Evolutionary conservation across 1,140 invertebrate species (phyloP), one percentile per base, ranked within the genome.

Genomic region (Drosophila pseudoananassae): DNA sequence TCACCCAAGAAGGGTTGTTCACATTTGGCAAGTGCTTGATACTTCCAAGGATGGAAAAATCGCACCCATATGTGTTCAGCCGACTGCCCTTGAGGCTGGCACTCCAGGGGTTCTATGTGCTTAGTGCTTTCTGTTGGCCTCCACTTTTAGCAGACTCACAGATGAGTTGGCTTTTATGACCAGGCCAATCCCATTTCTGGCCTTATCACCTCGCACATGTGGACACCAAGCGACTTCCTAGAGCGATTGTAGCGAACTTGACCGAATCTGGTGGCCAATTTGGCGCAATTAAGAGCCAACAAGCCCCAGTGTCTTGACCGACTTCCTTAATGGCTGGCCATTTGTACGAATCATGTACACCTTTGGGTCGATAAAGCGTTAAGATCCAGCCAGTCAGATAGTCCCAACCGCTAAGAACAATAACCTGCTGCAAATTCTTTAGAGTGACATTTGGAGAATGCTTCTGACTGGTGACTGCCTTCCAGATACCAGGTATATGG

Each of bases 311-410:
- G 58, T 58, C 33, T 68, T 61, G 54, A 46, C 55, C 58, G 63
- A 56, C 76, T 69, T 74, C 61, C 75, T 65, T 56, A 70, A 77
- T 72, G 66, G 46, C 49, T 50, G n/a, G 65, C 74, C 71, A 78
- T 74, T 64, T 64, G 43, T 29, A 38, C 49, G 25, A 75, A 50
- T 47, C 43, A 47, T 59, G 38, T 17, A 38, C 63, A 49, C 43
- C 50, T 31, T 46, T 25, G 12, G 38, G 31, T 29, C 23, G 38
- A 61, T 51, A 46, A 66, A 40, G 47, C 65, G 36, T 31, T 36
- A 25, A 49, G 63, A 69, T 49, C 17, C 10, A 38, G 17, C 15
- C 4, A 20, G 10, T 38, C n/a, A 64, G 63, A 69, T 45, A 54
- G 8, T 17, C 17, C 9, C 53, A 40, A 33, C 12, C 27, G 25